phyloP scores from a whole-genome alignment of 2,113 vertebrate species.

The Rhodinocichla rosea region DNA sequence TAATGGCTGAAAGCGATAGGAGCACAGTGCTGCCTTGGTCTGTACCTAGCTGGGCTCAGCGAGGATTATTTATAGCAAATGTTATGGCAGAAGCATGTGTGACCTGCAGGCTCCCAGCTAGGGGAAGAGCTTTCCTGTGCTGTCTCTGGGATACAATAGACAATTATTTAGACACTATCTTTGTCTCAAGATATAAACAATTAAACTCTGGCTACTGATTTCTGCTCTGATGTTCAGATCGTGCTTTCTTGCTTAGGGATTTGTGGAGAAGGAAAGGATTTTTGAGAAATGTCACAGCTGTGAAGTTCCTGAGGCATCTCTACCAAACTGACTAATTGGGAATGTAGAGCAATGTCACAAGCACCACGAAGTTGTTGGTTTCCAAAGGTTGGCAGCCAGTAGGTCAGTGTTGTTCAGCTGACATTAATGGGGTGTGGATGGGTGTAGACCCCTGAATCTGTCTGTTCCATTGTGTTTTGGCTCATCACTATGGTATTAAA shows the following conservation, averaged over 20 bases:
- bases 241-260: background rate
- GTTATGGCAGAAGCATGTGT: conserved; percentile 62
- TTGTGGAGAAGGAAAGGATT: background rate
- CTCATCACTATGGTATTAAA: background rate
- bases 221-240: background rate
- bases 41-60: background rate
- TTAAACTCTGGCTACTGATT: background rate
- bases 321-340: background rate
- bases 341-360: background rate
- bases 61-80: conserved; percentile 31
- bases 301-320: background rate
- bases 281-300: background rate
- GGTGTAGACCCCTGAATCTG: background rate
- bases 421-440: background rate
- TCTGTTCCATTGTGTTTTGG: background rate
- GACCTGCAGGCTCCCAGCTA: background rate
- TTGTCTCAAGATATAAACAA: conserved; percentile 38
- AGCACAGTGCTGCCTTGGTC: background rate
- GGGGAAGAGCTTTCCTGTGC: conserved; percentile 63
- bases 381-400: background rate
- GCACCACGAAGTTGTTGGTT: background rate
- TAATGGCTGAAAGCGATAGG: conserved; percentile 38
- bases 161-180: conserved; percentile 41
- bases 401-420: background rate
- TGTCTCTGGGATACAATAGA: conserved; percentile 61